These are phyloP conservation scores for Caenorhabditis sulstoni DNA, from an alignment of 2,888 invertebrate species.

Conservation along the genomic window DNA sequence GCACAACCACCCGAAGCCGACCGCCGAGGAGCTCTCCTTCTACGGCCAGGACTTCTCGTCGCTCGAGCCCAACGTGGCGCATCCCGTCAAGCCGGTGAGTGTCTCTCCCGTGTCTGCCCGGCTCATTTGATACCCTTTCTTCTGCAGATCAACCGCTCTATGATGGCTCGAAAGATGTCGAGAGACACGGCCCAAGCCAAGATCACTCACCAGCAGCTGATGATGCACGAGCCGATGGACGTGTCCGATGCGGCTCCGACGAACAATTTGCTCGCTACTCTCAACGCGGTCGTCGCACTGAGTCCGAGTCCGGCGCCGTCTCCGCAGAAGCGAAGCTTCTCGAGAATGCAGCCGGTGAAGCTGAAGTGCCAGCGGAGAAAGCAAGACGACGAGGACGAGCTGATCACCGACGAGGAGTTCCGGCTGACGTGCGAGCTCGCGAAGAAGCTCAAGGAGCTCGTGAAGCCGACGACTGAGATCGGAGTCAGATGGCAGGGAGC, in stretches of 20 bases:
- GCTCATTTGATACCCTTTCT: background rate
- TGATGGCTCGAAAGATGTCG: constrained; percentile 40
- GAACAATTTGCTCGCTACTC: too few relatives aligned
- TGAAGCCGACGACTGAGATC: constrained; percentile 31
- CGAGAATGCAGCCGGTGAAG: background rate
- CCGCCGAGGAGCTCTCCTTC: constrained; percentile 42
- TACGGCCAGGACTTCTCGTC: constrained; percentile 30
- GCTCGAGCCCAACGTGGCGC: constrained; percentile 13
- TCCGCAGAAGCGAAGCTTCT: background rate
- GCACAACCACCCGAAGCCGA: constrained; percentile 47
- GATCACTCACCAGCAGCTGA: background rate
- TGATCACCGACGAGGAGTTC: constrained; percentile 23
- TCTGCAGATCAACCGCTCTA: constrained; percentile 37
- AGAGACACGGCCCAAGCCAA: constrained; percentile 9
- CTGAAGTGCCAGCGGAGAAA: background rate
- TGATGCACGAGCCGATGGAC: constrained; percentile 14
- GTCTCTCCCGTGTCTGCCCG: background rate
- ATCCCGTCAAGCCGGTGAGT: constrained; percentile 40
- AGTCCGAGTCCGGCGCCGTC: too few relatives aligned
- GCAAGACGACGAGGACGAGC: constrained; percentile 1
- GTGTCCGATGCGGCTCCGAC: too few relatives aligned
- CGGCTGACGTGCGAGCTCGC: constrained; percentile 17
- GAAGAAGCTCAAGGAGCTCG: constrained; percentile 22
- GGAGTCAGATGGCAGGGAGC: constrained; percentile 21
- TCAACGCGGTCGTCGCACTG: too few relatives aligned